Evolutionary conservation across 2,888 invertebrate genomes (phyloP), one percentile per base, ranked within the genome.

Genomic region (Dynastes hyllus): DNA sequence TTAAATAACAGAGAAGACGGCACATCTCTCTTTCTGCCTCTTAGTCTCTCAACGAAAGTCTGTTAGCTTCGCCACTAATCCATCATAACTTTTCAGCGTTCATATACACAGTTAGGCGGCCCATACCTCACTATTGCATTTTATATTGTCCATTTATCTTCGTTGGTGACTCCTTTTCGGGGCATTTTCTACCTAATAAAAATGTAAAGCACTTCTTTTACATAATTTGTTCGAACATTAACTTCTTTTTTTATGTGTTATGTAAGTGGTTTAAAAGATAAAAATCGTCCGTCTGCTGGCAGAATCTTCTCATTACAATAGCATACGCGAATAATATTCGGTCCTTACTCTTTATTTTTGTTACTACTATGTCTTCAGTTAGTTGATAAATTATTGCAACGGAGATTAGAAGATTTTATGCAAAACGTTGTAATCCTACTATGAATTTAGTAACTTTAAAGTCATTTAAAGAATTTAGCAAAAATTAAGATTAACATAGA

Each of bases 141-240:
- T 85, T 86, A 85, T 84, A 82, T 83, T 84, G 83, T 84, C 85
- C 87, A 87, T 88, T 87, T 87, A 87, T 87, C 87, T 87, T 86
- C 83, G 81, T 81, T 84, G 84, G 84, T 84, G 85, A 84, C 85
- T 85, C 84, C 84, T 84, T 22, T 84, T 81, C 81, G 80, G 79
- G 83, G 83, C 86, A 84, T 85, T 86, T 82, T 80, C 78, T 85
- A 85, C 85, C 86, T 87, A 87, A 88, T 88, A 87, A 87, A 88
- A 87, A 87, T 88, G 87, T 87, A 88, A 87, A 88, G 87, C 86
- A 85, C 86, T 86, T 84, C 85, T 85, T 87, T 86, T 87, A 86
- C 87, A 87, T 88, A 87, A 88, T 88, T 87, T 87, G 86, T 85
- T 85, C 84, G 84, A 84, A 85, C 85, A 87, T 86, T 86, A 87